Conservation (phyloP, 1,140 invertebrate species). For the Bombus turneri region DNA sequence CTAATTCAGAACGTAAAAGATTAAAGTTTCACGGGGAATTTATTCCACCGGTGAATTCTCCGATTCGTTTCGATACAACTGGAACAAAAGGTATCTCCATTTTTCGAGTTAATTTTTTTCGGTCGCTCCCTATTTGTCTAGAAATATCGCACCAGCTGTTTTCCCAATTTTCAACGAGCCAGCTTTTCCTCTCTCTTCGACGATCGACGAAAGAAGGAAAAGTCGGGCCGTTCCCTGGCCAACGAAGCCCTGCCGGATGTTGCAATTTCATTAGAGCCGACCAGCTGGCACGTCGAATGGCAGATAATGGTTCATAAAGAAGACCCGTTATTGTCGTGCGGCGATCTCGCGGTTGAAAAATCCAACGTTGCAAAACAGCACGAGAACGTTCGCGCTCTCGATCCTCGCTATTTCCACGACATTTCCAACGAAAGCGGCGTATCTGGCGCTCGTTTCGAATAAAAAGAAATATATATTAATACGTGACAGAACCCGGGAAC, state of each 20-base stretch:
- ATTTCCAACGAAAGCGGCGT: too few relatives aligned
- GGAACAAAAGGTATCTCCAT: too few relatives aligned
- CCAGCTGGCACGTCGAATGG: conserved; percentile 63
- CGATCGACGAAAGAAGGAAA: conserved; percentile 27
- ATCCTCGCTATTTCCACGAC: too few relatives aligned
- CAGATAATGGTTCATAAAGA: conserved; percentile 74
- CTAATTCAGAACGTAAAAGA: too few relatives aligned
- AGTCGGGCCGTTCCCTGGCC: conserved; percentile 4
- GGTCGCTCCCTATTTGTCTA: neutral
- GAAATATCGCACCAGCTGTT: neutral
- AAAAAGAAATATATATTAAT: too few relatives aligned
- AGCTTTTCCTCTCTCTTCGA: neutral
- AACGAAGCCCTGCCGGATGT: conserved; percentile 46
- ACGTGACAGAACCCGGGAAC: accelerated
- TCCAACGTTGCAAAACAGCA: conserved; percentile 49
- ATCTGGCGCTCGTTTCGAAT: too few relatives aligned
- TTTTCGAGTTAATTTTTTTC: too few relatives aligned
- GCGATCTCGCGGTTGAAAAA: conserved; percentile 63
- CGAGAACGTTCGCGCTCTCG: too few relatives aligned
- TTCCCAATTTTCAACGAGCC: neutral
- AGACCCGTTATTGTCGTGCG: conserved; percentile 70
- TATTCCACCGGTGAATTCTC: too few relatives aligned
- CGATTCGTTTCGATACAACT: too few relatives aligned
- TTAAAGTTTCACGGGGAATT: too few relatives aligned
- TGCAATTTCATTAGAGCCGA: conserved; percentile 54